Percentiles rank a stretch among this genome's conserved stretches.
Conservation (phyloP, 2,113 vertebrate species). For the Sprattus sprattus region DNA sequence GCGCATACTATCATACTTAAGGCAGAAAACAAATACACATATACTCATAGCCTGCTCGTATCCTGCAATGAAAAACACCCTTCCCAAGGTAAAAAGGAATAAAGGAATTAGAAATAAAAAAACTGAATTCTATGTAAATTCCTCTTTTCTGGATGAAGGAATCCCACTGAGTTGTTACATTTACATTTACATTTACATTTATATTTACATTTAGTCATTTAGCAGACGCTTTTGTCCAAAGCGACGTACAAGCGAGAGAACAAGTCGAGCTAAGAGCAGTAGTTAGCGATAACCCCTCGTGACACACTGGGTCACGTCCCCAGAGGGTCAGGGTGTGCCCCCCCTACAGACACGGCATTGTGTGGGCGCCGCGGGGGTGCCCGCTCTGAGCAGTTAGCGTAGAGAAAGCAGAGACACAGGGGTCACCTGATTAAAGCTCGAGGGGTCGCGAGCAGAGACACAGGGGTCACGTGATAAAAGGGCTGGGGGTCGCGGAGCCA, state of each 20-base stretch:
- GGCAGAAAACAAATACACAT: slow-evolving; percentile 7
- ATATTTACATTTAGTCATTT: too few relatives aligned
- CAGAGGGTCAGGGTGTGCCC: neutral
- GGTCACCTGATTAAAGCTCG: neutral
- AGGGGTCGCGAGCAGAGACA: neutral
- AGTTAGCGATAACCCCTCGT: neutral
- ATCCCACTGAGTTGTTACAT: neutral
- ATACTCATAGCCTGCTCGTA: slow-evolving; percentile 10
- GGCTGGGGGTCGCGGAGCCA: neutral
- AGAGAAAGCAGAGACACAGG: neutral
- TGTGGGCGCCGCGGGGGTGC: neutral
- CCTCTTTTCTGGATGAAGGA: neutral
- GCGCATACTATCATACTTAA: slow-evolving; percentile 13
- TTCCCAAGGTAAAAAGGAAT: neutral
- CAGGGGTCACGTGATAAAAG: neutral
- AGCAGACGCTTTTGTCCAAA: too few relatives aligned
- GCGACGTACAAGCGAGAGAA: too few relatives aligned
- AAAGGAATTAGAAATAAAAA: neutral
- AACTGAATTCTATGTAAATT: neutral
- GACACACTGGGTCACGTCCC: neutral
- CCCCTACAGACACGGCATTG: neutral
- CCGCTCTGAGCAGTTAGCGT: neutral
- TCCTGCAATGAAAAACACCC: neutral
- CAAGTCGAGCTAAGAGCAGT: too few relatives aligned
- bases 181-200: too few relatives aligned